A percentile compares a stretch with the other conserved stretches of the same genome.
Conservation (phyloP, 2,888 invertebrate species). For the Pilophorus perplexus region DNA sequence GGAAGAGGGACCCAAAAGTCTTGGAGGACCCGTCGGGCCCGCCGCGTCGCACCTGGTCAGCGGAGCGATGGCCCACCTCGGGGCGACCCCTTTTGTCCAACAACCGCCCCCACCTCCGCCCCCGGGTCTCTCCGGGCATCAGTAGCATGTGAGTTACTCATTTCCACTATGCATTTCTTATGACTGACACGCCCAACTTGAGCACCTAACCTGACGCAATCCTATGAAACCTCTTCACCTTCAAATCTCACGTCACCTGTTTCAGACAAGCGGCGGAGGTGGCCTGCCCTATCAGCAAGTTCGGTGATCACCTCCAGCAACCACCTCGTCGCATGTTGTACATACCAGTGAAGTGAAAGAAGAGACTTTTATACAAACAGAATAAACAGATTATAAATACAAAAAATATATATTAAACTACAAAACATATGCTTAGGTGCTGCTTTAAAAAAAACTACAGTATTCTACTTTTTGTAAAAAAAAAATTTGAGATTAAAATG, state of each 20-base stretch:
- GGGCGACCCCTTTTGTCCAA: conserved; percentile 36
- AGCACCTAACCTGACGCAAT: neutral
- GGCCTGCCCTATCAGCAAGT: conserved; percentile 29
- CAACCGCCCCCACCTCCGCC: conserved; percentile 40
- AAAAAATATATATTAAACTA: conserved; percentile 31
- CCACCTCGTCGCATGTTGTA: conserved; percentile 22
- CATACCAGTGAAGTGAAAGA: conserved; percentile 35
- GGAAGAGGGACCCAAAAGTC: conserved; percentile 63
- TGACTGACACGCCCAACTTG: too few species aligned
- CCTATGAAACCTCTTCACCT: neutral
- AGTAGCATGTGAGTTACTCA: conserved; percentile 33
- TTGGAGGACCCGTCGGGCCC: conserved; percentile 24
- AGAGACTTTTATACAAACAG: conserved; percentile 31
- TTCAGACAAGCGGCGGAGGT: conserved; percentile 36
- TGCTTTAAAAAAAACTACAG: conserved; percentile 36
- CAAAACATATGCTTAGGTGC: conserved; percentile 40
- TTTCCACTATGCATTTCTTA: neutral
- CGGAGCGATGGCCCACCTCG: conserved; percentile 41
- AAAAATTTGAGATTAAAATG: conserved; percentile 28
- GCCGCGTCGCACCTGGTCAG: conserved; percentile 41
- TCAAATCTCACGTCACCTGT: conserved; percentile 13
- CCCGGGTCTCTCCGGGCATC: conserved; percentile 40
- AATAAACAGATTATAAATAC: conserved; percentile 35
- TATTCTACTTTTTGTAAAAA: conserved; percentile 36
- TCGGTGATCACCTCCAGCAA: conserved; percentile 37